Conservation (phyloP, 2,113 vertebrate genomes). For the Ceratotherium simum region DNA sequence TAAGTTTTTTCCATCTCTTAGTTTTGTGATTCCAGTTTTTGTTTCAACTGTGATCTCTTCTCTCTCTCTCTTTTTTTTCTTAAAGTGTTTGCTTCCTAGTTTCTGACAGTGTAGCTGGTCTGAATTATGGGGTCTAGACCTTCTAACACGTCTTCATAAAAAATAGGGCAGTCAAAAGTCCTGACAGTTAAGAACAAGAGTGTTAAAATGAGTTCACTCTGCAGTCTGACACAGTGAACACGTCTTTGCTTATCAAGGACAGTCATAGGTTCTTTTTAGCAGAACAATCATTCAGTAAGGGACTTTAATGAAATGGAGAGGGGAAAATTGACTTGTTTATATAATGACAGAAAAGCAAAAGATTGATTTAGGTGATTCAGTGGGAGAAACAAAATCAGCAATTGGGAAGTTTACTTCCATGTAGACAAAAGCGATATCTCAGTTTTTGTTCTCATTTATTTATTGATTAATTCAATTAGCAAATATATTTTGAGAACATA, state of each 20-base stretch:
- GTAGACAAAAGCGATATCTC: neutral
- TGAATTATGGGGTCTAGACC: neutral
- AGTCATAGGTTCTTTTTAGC: neutral
- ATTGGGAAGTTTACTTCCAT: neutral
- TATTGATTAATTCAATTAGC: neutral
- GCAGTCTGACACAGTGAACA: neutral
- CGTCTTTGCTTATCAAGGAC: neutral
- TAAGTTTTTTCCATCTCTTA: neutral
- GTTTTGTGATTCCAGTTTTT: constrained; percentile 41
- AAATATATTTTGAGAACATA: neutral
- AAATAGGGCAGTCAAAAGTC: neutral
- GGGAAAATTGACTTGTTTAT: neutral
- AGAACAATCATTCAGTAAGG: neutral
- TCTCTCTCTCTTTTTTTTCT: neutral
- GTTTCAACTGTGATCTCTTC: neutral
- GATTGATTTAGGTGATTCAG: neutral
- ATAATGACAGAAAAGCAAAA: neutral
- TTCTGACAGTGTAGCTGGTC: constrained; percentile 22
- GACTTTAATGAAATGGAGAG: neutral
- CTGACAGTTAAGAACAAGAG: neutral
- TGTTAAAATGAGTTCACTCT: constrained; percentile 4
- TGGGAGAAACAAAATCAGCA: neutral
- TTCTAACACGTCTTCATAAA: neutral
- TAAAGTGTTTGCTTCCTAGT: neutral
- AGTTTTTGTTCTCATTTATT: neutral